Conservation (phyloP, 2,797 vertebrate species). For the Danionella dracula region DNA sequence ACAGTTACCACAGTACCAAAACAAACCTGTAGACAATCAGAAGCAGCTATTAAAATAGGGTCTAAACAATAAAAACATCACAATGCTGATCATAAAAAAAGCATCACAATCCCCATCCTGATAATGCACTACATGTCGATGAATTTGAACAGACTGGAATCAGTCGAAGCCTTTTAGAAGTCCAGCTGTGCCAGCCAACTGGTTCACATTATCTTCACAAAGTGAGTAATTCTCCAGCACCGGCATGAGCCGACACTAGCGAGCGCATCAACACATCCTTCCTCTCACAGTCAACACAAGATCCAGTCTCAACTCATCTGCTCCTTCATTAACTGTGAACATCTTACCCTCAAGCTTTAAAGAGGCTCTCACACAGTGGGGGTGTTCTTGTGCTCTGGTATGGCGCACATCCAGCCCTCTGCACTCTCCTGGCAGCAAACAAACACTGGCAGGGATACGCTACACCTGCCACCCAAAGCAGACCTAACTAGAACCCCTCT, state of each 20-base stretch:
- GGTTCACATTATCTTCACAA: not conserved
- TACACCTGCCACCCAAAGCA: constrained; percentile 68
- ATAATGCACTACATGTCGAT: not conserved
- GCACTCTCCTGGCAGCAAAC: constrained; percentile 61
- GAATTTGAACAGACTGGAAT: not conserved
- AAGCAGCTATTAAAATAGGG: no score
- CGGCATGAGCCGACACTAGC: not conserved
- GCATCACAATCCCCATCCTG: not conserved
- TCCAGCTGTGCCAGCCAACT: not conserved
- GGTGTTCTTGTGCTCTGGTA: constrained; percentile 57
- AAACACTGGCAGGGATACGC: constrained; percentile 63
- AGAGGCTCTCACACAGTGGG: constrained; percentile 57
- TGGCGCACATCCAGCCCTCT: constrained; percentile 61
- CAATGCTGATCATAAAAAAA: no score
- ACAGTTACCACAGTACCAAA: no score
- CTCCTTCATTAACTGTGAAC: constrained; percentile 23
- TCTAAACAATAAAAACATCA: no score
- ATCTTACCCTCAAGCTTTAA: constrained; percentile 45
- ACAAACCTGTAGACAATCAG: no score
- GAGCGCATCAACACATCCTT: constrained; percentile 12
- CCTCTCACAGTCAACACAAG: not conserved
- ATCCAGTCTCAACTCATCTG: constrained; percentile 13
- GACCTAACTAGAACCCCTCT: not conserved
- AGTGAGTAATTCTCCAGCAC: not conserved
- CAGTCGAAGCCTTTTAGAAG: not conserved